Evolutionary conservation across 2,113 vertebrate species (phyloP).

Genomic region (Trematomus loennbergii): DNA sequence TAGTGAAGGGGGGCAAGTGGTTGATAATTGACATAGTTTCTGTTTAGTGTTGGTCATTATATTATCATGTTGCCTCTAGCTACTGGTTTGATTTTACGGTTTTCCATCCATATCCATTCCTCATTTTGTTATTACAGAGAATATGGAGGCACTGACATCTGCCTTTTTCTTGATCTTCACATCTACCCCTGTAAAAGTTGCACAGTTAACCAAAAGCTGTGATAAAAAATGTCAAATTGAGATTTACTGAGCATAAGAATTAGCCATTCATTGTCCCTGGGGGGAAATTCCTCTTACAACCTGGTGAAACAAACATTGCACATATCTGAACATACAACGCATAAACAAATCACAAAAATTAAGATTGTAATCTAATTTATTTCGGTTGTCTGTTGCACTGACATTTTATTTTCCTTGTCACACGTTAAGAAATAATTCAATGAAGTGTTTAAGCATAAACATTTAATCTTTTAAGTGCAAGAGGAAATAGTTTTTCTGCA

Average conservation of each 20-base stretch:
- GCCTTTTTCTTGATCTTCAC: conserved; percentile 31
- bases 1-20: conserved; percentile 45
- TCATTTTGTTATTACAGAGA: conserved; percentile 40
- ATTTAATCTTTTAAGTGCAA: neutral
- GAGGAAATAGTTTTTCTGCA: conserved; percentile 27
- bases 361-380: conserved; percentile 41
- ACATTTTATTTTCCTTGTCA: conserved; percentile 44
- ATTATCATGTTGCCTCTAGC: conserved; percentile 46
- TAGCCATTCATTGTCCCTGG: neutral
- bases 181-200: neutral
- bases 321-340: neutral
- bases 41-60: conserved; percentile 52
- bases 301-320: conserved; percentile 11
- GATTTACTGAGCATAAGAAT: neutral
- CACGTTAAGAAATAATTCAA: conserved; percentile 32
- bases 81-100: conserved; percentile 48
- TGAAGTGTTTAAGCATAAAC: conserved; percentile 49
- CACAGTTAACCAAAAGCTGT: conserved; percentile 13
- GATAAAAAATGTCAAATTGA: neutral
- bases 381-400: conserved; percentile 67
- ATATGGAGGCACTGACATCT: conserved; percentile 22
- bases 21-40: conserved; percentile 45
- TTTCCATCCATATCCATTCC: conserved; percentile 37
- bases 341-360: conserved; percentile 9
- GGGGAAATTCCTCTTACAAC: neutral